Evolutionary conservation across 2,888 invertebrate species (phyloP).

Genomic region (Galerucella nymphaeae): DNA sequence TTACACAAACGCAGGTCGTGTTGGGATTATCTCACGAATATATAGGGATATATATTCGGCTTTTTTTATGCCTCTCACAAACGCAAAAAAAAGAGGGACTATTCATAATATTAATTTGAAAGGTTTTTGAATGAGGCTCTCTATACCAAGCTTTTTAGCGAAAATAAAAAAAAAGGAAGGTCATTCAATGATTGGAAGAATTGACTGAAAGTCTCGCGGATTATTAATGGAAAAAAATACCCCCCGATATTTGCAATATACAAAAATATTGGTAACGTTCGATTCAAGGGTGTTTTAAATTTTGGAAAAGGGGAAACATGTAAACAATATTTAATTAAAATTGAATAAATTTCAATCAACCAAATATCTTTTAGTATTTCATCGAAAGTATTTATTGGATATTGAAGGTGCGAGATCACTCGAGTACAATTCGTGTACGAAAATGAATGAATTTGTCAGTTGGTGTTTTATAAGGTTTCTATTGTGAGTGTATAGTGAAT

Average conservation of each 20-base stretch:
- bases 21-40: conserved; percentile 33
- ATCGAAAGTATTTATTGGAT: no score
- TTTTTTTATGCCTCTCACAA: conserved; percentile 16
- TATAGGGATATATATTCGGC: conserved; percentile 19
- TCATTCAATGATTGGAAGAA: conserved; percentile 32
- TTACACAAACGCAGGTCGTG: conserved; percentile 22
- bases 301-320: neutral
- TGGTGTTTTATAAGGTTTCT: no score
- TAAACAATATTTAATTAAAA: neutral
- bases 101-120: conserved; percentile 38
- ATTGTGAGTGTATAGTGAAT: no score
- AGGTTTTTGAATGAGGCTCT: conserved; percentile 34
- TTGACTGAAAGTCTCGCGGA: conserved; percentile 22
- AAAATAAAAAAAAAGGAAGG: conserved; percentile 25
- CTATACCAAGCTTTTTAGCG: conserved; percentile 19
- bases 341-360: neutral
- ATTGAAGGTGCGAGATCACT: no score
- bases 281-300: neutral
- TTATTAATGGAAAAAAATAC: conserved; percentile 24
- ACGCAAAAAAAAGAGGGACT: conserved; percentile 26
- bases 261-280: neutral
- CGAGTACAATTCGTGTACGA: no score
- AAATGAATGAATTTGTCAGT: no score
- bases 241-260: neutral
- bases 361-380: no score